Evolutionary conservation across 1,140 invertebrate species (phyloP).

Genomic region (Myzus persicae): DNA sequence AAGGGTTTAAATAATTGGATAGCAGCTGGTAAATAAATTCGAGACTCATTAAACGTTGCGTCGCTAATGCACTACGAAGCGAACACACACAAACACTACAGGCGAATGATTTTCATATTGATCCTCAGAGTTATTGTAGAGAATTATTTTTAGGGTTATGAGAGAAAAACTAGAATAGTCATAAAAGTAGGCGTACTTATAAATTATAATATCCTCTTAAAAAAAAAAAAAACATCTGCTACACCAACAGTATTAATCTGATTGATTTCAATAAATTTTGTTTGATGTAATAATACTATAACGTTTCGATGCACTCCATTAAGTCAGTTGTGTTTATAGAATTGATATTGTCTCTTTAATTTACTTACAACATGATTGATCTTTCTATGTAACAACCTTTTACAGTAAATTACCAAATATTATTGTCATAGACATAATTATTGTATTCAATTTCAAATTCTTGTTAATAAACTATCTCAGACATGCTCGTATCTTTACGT

Average conservation of each 20-base stretch:
- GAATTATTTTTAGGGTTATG: not conserved
- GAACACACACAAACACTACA: not conserved
- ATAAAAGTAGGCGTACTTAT: slow-evolving; percentile 22
- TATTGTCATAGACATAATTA: not conserved
- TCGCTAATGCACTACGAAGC: not conserved
- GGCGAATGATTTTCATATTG: slow-evolving; percentile 37
- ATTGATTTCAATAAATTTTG: slow-evolving; percentile 31
- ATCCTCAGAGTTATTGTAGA: not conserved
- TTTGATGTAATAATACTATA: slow-evolving; percentile 8
- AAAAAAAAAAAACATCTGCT: slow-evolving; percentile 39
- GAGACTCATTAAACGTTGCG: not conserved
- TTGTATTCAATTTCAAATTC: not conserved
- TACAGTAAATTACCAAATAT: not conserved
- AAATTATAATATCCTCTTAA: not conserved
- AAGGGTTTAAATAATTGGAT: slow-evolving; percentile 19
- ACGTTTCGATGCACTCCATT: slow-evolving; percentile 39
- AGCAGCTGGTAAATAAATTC: slow-evolving; percentile 27
- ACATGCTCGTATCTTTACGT: not conserved
- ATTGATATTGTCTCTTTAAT: slow-evolving; percentile 15
- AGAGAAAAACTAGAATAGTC: not conserved
- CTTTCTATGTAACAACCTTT: not conserved
- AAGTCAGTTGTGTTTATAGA: not conserved
- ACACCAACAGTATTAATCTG: not conserved
- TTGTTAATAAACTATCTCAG: not conserved
- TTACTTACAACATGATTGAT: slow-evolving; percentile 27